Base-by-base conservation (phyloP, 2,113 vertebrate species). In the Nerophis ophidion region DNA sequence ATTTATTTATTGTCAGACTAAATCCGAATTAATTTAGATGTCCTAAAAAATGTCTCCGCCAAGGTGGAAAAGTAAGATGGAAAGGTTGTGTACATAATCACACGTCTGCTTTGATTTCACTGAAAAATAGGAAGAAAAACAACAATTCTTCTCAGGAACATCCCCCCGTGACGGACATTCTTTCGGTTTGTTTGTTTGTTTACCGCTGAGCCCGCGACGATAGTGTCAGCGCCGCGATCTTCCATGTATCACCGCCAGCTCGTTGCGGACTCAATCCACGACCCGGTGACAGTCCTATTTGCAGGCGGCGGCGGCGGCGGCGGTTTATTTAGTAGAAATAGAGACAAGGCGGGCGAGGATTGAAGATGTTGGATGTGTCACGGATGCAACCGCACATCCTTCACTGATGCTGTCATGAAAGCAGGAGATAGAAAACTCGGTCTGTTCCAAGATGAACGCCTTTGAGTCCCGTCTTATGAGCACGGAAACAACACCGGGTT, bases 331-430 rank as follows among this genome's bases (percentile, higher is more conserved):
- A 77, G 70, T 51, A 57, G 66, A 65, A 76, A 60, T 7, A 59
- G 64, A 65, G 63, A 56, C 65, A 62, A 66, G 46, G 7, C 35
- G 15, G 15, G 19, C 11, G 63, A 40, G 81, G 78, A 82, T 74
- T 75, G 80, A 75, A 75, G 69, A 64, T 67, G 67, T 57, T 62
- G 61, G 75, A 81, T 85, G 67, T 71, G 75, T 84, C 83, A 75
- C 72, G 75, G 48, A 75, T 62, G 44, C 59, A 60, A 26, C 65
- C 72, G 69, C 19, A 50, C 64, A 82, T 79, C 64, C 53, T 34
- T 79, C 71, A 71, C 65, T 68, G 68, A 71, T 60, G 78, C 75
- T 70, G 74, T 61, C 61, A 74, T 66, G 63, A 57, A 34, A 54
- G 16, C 8, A 60, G 61, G 35, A 48, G 62, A 75, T 62, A 56